Evolutionary conservation across 1,140 invertebrate species (phyloP).

Genomic region (Globodera ellingtonae): DNA sequence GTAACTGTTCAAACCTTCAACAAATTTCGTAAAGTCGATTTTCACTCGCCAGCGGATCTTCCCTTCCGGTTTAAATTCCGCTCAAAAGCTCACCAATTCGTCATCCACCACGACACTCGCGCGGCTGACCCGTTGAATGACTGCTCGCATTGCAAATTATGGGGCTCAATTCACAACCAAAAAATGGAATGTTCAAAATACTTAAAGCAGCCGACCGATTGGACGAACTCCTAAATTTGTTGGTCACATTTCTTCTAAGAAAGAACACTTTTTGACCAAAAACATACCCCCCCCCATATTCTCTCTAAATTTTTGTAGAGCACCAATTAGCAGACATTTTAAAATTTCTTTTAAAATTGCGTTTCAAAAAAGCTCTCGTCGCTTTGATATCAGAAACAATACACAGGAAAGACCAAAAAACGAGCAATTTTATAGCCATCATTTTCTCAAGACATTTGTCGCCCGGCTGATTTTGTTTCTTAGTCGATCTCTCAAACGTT

Average conservation of each 20-base stretch:
- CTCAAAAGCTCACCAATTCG: conserved; percentile 47
- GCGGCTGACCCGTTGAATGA: conserved; percentile 56
- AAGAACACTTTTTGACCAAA: too few species aligned
- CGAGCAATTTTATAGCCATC: neutral
- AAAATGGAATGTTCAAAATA: neutral
- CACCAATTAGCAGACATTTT: too few species aligned
- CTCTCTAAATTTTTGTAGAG: too few species aligned
- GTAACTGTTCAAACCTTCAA: too few species aligned
- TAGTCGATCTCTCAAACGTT: conserved; percentile 20
- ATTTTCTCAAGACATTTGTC: neutral
- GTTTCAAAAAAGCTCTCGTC: too few species aligned
- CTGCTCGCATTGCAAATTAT: conserved; percentile 44
- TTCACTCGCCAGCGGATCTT: neutral
- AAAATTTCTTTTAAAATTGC: too few species aligned
- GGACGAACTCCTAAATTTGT: too few species aligned
- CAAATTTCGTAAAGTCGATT: conserved; percentile 1
- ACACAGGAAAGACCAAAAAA: neutral
- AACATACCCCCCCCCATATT: too few species aligned
- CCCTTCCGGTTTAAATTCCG: too few species aligned
- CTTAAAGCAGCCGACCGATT: too few species aligned
- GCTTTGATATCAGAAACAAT: too few species aligned
- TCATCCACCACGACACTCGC: conserved; percentile 54
- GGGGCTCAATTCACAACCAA: neutral
- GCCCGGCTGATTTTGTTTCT: conserved; percentile 16
- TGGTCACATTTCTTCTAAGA: too few species aligned